These are phyloP conservation scores for Rhinogobio ventralis DNA, from an alignment of 2,797 vertebrate species.

Conservation along the genomic window DNA sequence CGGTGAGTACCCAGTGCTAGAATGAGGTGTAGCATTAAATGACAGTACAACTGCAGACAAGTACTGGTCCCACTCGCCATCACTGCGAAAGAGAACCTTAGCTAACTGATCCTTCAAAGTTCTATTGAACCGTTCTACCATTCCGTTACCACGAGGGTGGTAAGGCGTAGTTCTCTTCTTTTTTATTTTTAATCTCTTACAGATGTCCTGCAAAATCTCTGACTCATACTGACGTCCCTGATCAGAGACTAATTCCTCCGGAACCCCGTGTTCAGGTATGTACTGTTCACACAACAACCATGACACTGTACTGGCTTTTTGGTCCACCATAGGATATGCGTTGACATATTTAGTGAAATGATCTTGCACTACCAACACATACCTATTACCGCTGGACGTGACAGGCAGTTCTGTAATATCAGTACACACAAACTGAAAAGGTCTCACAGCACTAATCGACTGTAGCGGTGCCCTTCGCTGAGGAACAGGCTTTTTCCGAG, in stretches of 20 bases:
- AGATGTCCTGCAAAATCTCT: neutral
- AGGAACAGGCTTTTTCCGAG: conserved; percentile 25
- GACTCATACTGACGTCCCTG: conserved; percentile 5
- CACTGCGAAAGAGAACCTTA: neutral
- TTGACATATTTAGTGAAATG: conserved; percentile 39
- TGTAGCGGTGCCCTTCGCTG: conserved; percentile 11
- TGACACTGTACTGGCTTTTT: neutral
- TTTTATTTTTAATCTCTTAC: neutral
- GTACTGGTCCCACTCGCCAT: neutral
- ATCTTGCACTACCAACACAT: conserved; percentile 38
- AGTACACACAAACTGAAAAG: conserved; percentile 37
- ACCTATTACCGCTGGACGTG: neutral
- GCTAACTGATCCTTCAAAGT: neutral
- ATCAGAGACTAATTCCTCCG: neutral
- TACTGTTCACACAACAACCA: neutral
- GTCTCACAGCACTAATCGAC: conserved; percentile 13
- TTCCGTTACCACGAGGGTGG: neutral
- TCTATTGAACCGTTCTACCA: neutral
- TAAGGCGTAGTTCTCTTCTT: neutral
- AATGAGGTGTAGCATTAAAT: neutral
- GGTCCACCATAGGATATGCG: neutral
- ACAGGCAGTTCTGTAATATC: conserved; percentile 44
- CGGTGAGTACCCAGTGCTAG: neutral
- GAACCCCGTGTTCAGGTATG: conserved; percentile 9
- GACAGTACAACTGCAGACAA: neutral